Conservation (phyloP, 2,113 vertebrate genomes). For the Gallinago paraguaiae region DNA sequence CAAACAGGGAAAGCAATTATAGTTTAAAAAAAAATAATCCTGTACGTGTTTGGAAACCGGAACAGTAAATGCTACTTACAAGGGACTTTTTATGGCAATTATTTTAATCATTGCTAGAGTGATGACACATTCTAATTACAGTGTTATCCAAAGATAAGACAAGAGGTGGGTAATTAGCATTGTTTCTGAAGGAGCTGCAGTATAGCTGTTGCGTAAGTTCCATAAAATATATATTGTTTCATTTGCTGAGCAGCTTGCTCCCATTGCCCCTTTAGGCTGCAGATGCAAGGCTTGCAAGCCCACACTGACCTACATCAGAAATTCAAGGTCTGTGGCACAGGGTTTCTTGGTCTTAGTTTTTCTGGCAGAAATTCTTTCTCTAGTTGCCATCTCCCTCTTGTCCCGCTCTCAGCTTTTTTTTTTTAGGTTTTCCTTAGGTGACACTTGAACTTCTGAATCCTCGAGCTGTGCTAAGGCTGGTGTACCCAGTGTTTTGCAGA, state of each 20-base stretch:
- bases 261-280: not conserved
- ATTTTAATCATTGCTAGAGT: constrained; percentile 61
- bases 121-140: constrained; percentile 73
- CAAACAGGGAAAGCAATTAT: constrained; percentile 3
- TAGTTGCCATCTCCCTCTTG: not conserved
- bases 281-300: not conserved
- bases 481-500: not conserved
- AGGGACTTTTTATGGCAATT: constrained; percentile 54
- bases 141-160: constrained; percentile 66
- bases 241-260: not conserved
- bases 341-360: not conserved
- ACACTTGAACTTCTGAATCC: not conserved
- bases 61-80: constrained; percentile 64
- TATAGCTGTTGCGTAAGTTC: constrained; percentile 36
- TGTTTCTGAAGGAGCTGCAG: constrained; percentile 54
- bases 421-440: not conserved
- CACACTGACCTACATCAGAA: not conserved
- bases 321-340: not conserved
- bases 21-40: not conserved
- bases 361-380: not conserved
- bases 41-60: constrained; percentile 59
- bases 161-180: constrained; percentile 63
- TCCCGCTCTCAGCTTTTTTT: not conserved
- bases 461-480: accelerated
- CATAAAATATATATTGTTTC: constrained; percentile 22